A percentile compares a stretch with the other conserved stretches of the same genome.
Evolutionary conservation across 2,113 vertebrate genomes (phyloP).

Genomic region (Phalacrocorax carbo): DNA sequence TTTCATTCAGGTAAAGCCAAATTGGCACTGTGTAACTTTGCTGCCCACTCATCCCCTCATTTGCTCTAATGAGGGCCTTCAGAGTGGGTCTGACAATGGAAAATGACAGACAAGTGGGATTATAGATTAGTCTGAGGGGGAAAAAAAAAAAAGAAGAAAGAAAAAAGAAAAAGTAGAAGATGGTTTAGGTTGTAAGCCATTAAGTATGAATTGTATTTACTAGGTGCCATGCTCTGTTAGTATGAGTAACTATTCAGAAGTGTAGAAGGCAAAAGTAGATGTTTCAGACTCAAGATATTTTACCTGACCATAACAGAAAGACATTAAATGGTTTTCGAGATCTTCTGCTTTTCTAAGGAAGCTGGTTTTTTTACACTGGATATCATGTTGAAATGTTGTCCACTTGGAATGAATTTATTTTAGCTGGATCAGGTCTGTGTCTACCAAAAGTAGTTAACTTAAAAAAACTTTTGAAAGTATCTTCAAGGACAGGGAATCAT

Average conservation of each 20-base stretch:
- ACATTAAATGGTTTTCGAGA: background rate
- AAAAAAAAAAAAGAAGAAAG: background rate
- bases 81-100: background rate
- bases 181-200: background rate
- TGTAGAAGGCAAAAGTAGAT: background rate
- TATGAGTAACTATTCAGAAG: background rate
- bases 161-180: background rate
- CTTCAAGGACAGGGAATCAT: conserved; percentile 44
- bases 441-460: background rate
- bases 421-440: background rate
- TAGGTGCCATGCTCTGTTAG: background rate
- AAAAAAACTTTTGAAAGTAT: conserved; percentile 1
- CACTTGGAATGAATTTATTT: background rate
- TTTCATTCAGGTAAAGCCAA: conserved; percentile 36
- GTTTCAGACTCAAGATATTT: background rate
- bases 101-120: conserved; percentile 7
- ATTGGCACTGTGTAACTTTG: conserved; percentile 1
- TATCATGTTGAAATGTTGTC: background rate
- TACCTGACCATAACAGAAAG: background rate
- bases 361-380: background rate
- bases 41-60: background rate
- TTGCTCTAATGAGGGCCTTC: conserved; percentile 33
- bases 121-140: background rate
- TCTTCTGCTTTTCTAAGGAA: background rate
- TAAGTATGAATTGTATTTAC: background rate